Evolutionary conservation across 2,888 invertebrate species (phyloP), one percentile per base, ranked within the genome.

Genomic region (Oxyteleia sp.): DNA sequence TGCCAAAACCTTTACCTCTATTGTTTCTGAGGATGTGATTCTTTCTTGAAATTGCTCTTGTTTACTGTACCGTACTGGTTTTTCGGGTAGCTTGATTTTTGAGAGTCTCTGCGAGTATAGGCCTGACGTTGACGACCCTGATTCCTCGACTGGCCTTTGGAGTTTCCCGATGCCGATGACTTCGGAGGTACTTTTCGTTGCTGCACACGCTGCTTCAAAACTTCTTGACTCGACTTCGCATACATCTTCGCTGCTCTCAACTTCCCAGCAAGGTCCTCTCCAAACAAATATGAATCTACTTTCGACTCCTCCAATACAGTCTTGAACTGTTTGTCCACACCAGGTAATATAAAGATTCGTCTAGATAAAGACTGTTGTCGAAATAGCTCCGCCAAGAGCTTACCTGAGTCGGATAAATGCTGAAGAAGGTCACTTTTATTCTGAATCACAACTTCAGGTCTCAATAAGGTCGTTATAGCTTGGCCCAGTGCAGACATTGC

Each of bases 401-500:
- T 79, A 0, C 71, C 64, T 0, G 49, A 13, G 4, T 72, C 57
- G 10, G 10, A 23, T 7, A 57, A 16, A 11, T 15, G 8, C 5
- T 10, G 57, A 1, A 57, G 10, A 13, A 38, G 18, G 16, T 55
- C 55, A 13, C 13, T 11, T 11, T 55, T 7, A n/a, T 10, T 20
- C 11, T 26, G 11, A 2, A 3, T 1, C 1, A 8, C 38, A 38
- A n/a, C 3, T 5, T 38, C 38, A 2, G n/a, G 38, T 38, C 1
- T 20, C 3, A 55, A 4, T 7, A 55, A 13, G 4, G 3, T 51
- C n/a, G 55, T 5, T 5, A 20, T 7, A n/a, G 13, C 55, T 16
- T 20, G 13, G 8, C 80, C 80, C 13, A 80, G 8, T 0, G 80
- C 66, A 4, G 55, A 41, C 16, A 80, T 20, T 4, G 80, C 72